Percentiles rank a stretch among this genome's conserved stretches.
These are phyloP conservation scores for Nephrotoma guestfalica DNA, from an alignment of 2,888 invertebrate species.

Conservation along the genomic window DNA sequence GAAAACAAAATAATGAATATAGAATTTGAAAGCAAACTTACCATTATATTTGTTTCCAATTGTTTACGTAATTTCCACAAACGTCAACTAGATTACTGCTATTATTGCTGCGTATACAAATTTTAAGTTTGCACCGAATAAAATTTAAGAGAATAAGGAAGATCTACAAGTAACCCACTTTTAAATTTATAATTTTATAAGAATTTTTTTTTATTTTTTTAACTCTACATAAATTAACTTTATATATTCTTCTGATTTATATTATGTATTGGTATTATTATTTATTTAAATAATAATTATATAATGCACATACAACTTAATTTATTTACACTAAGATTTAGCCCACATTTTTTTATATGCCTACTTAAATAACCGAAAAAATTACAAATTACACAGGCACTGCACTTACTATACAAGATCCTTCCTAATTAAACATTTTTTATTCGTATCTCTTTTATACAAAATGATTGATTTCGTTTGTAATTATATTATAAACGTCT, in stretches of 20 bases:
- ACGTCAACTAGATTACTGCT: neutral
- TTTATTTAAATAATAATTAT: neutral
- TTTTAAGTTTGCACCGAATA: neutral
- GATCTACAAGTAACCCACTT: neutral
- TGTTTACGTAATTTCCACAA: neutral
- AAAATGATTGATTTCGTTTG: neutral
- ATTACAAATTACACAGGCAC: neutral
- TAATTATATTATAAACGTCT: neutral
- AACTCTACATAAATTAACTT: neutral
- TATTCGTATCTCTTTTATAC: neutral
- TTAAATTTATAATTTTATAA: neutral
- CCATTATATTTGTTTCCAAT: neutral
- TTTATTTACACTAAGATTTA: neutral
- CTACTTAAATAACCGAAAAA: neutral
- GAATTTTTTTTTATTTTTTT: neutral
- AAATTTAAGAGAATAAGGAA: neutral
- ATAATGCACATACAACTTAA: neutral
- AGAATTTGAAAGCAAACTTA: neutral
- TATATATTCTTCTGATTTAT: neutral
- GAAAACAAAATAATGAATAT: neutral
- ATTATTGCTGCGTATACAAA: neutral
- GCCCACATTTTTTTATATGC: neutral
- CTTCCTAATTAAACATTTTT: neutral
- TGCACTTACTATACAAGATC: neutral
- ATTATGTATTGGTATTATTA: neutral